Evolutionary conservation across 2,797 vertebrate species (phyloP).

Genomic region (Gymnothorax reevesii): DNA sequence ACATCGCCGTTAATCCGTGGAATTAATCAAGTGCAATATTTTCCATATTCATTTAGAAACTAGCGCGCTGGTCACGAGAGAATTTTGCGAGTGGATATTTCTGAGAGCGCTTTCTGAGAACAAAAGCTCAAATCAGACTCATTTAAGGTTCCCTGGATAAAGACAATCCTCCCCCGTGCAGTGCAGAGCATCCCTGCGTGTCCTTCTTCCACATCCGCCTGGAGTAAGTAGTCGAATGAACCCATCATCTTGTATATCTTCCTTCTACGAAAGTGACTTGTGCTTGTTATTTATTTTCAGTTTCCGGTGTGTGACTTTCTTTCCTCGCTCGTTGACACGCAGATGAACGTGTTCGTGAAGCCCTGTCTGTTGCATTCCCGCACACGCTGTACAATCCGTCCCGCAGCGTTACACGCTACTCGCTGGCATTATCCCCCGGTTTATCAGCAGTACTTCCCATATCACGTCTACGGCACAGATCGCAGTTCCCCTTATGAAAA

Average conservation of each 20-base stretch:
- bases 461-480: neutral
- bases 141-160: slow-evolving; percentile 30
- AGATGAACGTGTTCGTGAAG: neutral
- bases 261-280: neutral
- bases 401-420: neutral
- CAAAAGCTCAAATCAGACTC: neutral
- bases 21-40: neutral
- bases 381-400: neutral
- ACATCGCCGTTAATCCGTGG: neutral
- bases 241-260: neutral
- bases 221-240: slow-evolving; percentile 56
- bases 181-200: slow-evolving; percentile 51
- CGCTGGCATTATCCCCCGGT: neutral
- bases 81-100: neutral
- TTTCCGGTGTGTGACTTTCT: neutral
- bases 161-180: slow-evolving; percentile 34
- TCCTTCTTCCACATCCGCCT: slow-evolving; percentile 45
- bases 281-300: neutral
- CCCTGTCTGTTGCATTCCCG: neutral
- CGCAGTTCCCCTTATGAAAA: neutral
- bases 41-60: slow-evolving; percentile 4
- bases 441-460: neutral
- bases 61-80: neutral
- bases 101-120: neutral
- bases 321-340: neutral